phyloP scores from a whole-genome alignment of 2,113 vertebrate genomes.

The Odontesthes bonariensis region DNA sequence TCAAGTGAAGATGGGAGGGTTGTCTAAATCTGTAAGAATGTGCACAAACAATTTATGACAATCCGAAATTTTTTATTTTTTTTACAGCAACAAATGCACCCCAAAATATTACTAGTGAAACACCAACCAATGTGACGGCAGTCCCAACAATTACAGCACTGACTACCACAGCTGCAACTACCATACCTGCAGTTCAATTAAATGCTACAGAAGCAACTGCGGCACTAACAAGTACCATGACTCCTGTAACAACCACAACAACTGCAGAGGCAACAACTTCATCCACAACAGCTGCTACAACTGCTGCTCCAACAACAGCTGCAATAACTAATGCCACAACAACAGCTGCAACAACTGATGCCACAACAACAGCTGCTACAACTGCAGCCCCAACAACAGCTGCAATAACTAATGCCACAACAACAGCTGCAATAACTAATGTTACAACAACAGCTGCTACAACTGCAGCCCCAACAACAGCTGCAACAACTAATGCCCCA shows the following conservation, averaged over 20 bases:
- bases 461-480: background rate
- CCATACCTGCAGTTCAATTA: too few relatives aligned
- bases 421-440: background rate
- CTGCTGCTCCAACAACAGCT: background rate
- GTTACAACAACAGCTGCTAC: too few relatives aligned
- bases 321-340: accelerated
- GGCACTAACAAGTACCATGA: background rate
- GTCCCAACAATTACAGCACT: background rate
- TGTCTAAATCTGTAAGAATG: too few relatives aligned
- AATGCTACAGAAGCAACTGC: background rate
- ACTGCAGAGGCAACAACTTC: background rate
- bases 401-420: background rate
- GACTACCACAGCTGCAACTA: background rate
- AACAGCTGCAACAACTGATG: background rate
- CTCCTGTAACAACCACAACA: background rate
- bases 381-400: background rate
- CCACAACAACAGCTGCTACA: background rate
- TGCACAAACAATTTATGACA: too few relatives aligned
- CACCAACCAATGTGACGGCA: too few relatives aligned
- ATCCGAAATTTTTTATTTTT: too few relatives aligned
- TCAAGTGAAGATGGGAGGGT: too few relatives aligned
- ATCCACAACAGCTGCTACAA: background rate
- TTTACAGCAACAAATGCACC: background rate
- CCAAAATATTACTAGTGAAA: background rate
- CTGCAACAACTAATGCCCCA: too few relatives aligned